Conservation (phyloP, 2,113 vertebrate species). For the Bettongia penicillata region DNA sequence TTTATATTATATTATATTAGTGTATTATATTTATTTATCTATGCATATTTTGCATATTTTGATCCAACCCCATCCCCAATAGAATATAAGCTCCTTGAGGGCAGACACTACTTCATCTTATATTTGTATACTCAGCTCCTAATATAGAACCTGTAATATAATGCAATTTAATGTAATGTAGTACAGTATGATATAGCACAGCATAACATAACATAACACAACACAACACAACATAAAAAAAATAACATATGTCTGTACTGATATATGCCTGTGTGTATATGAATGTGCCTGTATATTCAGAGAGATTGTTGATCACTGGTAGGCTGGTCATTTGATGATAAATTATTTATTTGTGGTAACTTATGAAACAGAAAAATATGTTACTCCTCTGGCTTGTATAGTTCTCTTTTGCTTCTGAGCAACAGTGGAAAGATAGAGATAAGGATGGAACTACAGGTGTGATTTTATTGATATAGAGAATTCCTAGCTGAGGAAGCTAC, state of each 20-base stretch:
- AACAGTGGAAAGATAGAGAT: background rate
- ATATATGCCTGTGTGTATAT: background rate
- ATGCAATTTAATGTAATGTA: no score
- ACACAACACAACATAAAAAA: no score
- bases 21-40: no score
- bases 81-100: no score
- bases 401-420: background rate
- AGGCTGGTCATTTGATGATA: background rate
- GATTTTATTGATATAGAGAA: background rate
- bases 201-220: no score
- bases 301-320: background rate
- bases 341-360: background rate
- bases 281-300: background rate
- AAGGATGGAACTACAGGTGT: background rate
- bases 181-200: no score
- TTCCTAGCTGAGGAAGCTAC: background rate
- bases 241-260: background rate
- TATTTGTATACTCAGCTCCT: no score
- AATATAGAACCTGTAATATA: no score
- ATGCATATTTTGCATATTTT: no score
- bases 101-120: no score
- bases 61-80: no score
- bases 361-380: background rate
- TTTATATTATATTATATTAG: no score
- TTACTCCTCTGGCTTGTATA: background rate